These are phyloP conservation scores for Tachysurus fulvidraco DNA, from an alignment of 2,113 vertebrate species.

Conservation along the genomic window DNA sequence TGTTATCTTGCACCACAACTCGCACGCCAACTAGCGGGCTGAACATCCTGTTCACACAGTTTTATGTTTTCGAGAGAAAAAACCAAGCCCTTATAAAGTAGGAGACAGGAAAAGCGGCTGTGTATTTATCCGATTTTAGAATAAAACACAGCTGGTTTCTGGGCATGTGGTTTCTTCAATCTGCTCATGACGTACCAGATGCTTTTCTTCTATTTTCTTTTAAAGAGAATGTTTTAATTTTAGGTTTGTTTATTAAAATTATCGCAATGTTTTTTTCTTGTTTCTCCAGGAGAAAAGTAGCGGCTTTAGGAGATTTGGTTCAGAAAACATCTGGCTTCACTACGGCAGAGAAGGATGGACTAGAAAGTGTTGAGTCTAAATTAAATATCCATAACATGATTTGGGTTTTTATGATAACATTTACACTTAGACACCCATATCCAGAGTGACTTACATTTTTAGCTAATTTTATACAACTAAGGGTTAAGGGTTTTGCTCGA, in stretches of 20 bases:
- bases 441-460: too few species aligned
- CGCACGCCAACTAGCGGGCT: background rate
- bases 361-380: background rate
- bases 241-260: background rate
- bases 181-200: background rate
- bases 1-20: background rate
- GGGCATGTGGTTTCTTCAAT: background rate
- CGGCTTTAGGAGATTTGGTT: background rate
- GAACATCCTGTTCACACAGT: background rate
- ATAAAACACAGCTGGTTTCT: slow-evolving; percentile 5
- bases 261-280: background rate
- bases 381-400: background rate
- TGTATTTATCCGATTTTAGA: background rate
- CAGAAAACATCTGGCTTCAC: background rate
- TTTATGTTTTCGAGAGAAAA: background rate
- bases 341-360: background rate
- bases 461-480: too few species aligned
- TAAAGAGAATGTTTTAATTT: background rate
- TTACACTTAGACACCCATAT: too few species aligned
- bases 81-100: background rate
- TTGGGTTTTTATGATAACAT: background rate
- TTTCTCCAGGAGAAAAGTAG: background rate
- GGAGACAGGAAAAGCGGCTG: background rate
- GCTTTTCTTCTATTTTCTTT: background rate
- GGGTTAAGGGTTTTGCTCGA: too few species aligned